Percentiles rank a stretch among this genome's conserved stretches.
Conservation (phyloP, 2,113 vertebrate species). For the Triplophysa tibetana region DNA sequence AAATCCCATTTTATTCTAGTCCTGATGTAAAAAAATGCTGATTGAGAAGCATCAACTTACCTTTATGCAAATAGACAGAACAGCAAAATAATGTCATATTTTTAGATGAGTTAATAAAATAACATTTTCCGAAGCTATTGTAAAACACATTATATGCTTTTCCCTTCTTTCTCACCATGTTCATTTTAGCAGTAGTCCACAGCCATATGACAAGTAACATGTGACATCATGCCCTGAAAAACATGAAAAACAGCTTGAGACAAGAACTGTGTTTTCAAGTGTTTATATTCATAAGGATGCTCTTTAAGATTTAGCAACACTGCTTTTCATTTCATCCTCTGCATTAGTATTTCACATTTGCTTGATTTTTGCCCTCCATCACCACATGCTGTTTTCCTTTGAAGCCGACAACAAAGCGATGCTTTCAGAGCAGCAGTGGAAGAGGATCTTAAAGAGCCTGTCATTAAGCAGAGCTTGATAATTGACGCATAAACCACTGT, state of each 20-base stretch:
- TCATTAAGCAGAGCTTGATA: constrained; percentile 53
- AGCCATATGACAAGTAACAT: neutral
- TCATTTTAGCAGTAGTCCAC: neutral
- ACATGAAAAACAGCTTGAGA: constrained; percentile 52
- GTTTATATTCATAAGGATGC: constrained; percentile 10
- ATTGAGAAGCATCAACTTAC: too few relatives aligned
- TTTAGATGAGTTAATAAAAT: too few relatives aligned
- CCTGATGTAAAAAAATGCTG: too few relatives aligned
- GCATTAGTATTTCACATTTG: constrained; percentile 37
- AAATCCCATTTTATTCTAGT: too few relatives aligned
- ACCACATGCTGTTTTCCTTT: constrained; percentile 54
- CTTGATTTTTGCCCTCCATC: constrained; percentile 34
- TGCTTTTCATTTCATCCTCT: constrained; percentile 35
- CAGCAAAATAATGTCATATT: too few relatives aligned
- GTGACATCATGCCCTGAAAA: neutral
- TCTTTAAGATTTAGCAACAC: constrained; percentile 39
- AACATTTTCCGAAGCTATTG: too few relatives aligned
- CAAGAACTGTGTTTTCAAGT: constrained; percentile 36
- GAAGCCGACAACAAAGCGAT: constrained; percentile 53
- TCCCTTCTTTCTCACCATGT: neutral
- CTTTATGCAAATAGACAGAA: too few relatives aligned
- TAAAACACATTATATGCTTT: too few relatives aligned
- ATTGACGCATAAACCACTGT: constrained; percentile 45
- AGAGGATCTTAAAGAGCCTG: constrained; percentile 45
- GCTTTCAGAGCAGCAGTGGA: constrained; percentile 33